phyloP scores from a whole-genome alignment of 2,888 invertebrate genomes.

The Thyatira batis region DNA sequence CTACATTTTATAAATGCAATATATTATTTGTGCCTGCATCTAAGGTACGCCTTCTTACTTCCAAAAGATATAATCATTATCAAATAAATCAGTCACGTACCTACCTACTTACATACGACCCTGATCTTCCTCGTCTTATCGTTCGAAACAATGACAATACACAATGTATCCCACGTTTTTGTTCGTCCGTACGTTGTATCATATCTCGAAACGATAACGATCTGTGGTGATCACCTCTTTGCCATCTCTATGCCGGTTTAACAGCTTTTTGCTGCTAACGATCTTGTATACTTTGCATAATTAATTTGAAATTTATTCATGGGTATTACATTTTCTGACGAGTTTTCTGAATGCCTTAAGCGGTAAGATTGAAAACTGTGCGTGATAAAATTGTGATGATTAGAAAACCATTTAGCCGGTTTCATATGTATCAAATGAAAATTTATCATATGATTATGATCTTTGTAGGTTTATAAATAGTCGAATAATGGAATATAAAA shows the following conservation, averaged over 20 bases:
- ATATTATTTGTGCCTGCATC: no score
- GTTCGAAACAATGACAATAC: conserved; percentile 34
- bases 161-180: conserved; percentile 54
- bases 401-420: neutral
- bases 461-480: no score
- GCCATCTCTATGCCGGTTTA: conserved; percentile 4
- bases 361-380: neutral
- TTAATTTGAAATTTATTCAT: neutral
- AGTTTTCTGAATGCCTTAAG: neutral
- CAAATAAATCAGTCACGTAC: conserved; percentile 18
- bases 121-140: conserved; percentile 43
- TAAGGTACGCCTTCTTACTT: no score
- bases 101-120: conserved; percentile 34
- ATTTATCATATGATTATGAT: no score
- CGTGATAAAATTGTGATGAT: neutral
- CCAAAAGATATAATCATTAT: neutral
- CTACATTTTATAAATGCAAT: no score
- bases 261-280: conserved; percentile 12
- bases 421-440: no score
- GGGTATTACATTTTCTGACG: neutral
- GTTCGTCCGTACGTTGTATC: conserved; percentile 41
- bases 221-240: conserved; percentile 24
- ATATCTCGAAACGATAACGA: conserved; percentile 45
- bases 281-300: neutral
- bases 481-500: no score